Evolutionary conservation across 1,140 invertebrate species (phyloP).

Genomic region (Apis florea): DNA sequence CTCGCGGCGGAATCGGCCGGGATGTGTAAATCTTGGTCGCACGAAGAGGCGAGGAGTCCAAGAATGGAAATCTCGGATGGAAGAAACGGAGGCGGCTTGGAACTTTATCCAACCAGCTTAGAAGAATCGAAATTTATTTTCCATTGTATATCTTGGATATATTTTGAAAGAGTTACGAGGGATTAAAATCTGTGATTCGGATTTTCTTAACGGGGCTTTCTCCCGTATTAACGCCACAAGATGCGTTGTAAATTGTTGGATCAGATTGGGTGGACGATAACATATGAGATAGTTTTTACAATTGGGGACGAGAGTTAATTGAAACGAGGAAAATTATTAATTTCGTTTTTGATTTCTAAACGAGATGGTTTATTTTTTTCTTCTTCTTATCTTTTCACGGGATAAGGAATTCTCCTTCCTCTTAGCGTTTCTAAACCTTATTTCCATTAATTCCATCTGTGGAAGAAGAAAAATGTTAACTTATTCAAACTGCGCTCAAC

Average conservation of each 20-base stretch:
- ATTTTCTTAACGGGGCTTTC: not conserved
- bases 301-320: not conserved
- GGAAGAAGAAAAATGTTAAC: too few species aligned
- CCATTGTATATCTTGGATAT: not conserved
- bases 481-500: too few species aligned
- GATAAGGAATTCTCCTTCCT: too few species aligned
- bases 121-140: constrained; percentile 11
- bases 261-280: not conserved
- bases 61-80: too few species aligned
- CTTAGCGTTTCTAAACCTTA: too few species aligned
- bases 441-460: too few species aligned
- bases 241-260: constrained; percentile 9
- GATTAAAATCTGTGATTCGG: too few species aligned
- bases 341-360: too few species aligned
- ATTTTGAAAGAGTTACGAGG: constrained; percentile 19
- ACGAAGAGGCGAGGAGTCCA: not conserved
- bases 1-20: constrained; percentile 18
- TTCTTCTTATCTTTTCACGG: not conserved
- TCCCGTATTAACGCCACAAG: constrained; percentile 27
- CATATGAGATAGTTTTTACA: too few species aligned
- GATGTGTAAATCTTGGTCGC: constrained; percentile 26
- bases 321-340: too few species aligned
- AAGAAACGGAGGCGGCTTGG: not conserved
- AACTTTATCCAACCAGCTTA: not conserved
- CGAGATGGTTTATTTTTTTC: too few species aligned